phyloP scores from a whole-genome alignment of 2,113 vertebrate species.

The Tichodroma muraria region DNA sequence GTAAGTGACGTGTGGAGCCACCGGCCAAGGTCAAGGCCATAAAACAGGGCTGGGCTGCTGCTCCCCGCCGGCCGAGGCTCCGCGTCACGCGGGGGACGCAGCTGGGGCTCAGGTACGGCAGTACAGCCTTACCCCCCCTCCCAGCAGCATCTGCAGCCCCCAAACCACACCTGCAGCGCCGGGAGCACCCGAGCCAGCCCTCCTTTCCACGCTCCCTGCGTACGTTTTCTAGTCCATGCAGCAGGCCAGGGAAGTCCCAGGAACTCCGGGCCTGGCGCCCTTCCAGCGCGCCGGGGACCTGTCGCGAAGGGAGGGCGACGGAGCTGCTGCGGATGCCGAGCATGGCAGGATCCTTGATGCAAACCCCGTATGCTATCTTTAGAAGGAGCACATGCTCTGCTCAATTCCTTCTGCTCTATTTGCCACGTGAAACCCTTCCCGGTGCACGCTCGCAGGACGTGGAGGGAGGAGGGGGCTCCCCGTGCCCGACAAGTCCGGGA shows the following conservation, averaged over 20 bases:
- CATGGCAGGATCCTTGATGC: background rate
- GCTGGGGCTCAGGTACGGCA: background rate
- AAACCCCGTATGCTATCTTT: constrained; percentile 30
- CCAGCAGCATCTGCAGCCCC: background rate
- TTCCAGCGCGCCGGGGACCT: background rate
- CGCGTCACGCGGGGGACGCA: accelerated
- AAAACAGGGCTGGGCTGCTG: background rate
- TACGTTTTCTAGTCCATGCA: background rate
- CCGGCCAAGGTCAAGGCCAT: background rate
- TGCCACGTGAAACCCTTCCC: background rate
- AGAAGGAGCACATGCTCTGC: constrained; percentile 50
- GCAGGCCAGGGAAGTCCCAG: background rate
- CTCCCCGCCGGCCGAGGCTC: background rate
- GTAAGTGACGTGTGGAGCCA: background rate
- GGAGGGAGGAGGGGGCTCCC: background rate
- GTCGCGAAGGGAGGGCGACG: accelerated
- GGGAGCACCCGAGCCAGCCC: background rate
- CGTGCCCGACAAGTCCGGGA: background rate
- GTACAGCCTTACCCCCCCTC: background rate
- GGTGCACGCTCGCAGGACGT: background rate
- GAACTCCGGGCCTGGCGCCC: background rate
- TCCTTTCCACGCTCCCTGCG: accelerated
- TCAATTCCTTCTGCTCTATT: constrained; percentile 58
- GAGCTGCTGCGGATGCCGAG: background rate
- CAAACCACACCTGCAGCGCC: background rate